These are phyloP conservation scores for Brachionus manjavacas DNA, from an alignment of 1,140 invertebrate genomes.

Conservation along the genomic window DNA sequence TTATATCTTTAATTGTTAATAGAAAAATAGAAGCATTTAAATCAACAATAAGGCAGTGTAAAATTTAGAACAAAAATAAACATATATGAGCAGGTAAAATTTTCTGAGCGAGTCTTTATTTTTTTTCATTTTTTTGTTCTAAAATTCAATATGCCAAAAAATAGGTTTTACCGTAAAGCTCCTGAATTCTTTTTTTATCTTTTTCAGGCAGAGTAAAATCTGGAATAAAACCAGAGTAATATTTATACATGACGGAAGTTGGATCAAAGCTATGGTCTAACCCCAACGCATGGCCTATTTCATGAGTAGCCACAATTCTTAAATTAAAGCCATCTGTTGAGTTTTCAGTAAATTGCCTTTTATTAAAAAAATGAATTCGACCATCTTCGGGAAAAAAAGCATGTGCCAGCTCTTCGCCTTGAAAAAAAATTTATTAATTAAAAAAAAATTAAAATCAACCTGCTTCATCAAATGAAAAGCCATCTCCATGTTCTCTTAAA, in stretches of 20 bases:
- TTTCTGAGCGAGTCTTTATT: not conserved
- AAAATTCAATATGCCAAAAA: not conserved
- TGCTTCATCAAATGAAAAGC: not conserved
- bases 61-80: no score
- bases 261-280: slow-evolving; percentile 55
- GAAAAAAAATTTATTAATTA: not conserved
- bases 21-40: no score
- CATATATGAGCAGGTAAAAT: no score
- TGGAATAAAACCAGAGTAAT: slow-evolving; percentile 48
- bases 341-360: slow-evolving; percentile 3
- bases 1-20: not conserved
- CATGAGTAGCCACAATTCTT: slow-evolving; percentile 15
- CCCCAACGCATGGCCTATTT: slow-evolving; percentile 56
- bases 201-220: slow-evolving; percentile 47
- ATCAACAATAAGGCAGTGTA: no score
- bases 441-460: not conserved
- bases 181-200: slow-evolving; percentile 50
- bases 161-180: slow-evolving; percentile 47
- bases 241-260: slow-evolving; percentile 58
- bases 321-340: slow-evolving; percentile 7
- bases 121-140: not conserved
- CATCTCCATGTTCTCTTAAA: slow-evolving; percentile 1
- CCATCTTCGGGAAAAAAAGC: not conserved
- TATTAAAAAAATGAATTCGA: slow-evolving; percentile 4
- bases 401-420: slow-evolving; percentile 8